Evolutionary conservation across 2,888 invertebrate species (phyloP), one percentile per base, ranked within the genome.

Genomic region (Gymnoscelis rufifasciata): DNA sequence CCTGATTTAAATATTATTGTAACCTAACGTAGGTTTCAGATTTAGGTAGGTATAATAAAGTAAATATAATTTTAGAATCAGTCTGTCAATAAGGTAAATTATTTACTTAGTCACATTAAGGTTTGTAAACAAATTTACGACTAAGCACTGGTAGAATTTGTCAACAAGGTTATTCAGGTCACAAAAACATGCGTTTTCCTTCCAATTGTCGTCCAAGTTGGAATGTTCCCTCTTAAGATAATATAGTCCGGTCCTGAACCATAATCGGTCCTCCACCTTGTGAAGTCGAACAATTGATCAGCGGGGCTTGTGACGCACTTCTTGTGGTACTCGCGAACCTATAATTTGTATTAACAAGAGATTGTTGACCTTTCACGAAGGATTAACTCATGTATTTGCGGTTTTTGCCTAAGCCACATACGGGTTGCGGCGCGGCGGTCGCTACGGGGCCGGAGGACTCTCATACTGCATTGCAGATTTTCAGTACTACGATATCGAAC

Each of bases 331-430:
- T 51, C 28, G 53, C 50, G 43, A 52, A 53, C 47, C 40, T 46
- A 53, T 57, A 52, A 51, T 52, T 54, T 45, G 35, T 35, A 50
- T 54, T n/a, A 54, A 49, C 46, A 58, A 54, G 54, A 54, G 57
- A 52, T 52, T 57, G 42, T 61, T 62, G 62, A 63, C 60, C 62
- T 42, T 49, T 29, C 42, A 40, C 47, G 51, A 59, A 50, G 57
- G 62, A 60, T 59, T 61, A 47, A 49, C 49, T 43, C 43, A 43
- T 49, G 49, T 46, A 55, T 58, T 54, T 55, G 54, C 54, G 56
- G 53, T 50, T 33, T 48, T 43, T 39, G 31, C 50, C 51, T 39
- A 46, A 47, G 51, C 50, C 38, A 39, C 50, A 50, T 40, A 37
- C 23, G 46, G 43, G 52, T 53, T 55, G 52, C 48, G 43, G 19